These are phyloP conservation scores for Brachypalpus laphriformis DNA, from an alignment of 2,888 invertebrate genomes.

Conservation along the genomic window DNA sequence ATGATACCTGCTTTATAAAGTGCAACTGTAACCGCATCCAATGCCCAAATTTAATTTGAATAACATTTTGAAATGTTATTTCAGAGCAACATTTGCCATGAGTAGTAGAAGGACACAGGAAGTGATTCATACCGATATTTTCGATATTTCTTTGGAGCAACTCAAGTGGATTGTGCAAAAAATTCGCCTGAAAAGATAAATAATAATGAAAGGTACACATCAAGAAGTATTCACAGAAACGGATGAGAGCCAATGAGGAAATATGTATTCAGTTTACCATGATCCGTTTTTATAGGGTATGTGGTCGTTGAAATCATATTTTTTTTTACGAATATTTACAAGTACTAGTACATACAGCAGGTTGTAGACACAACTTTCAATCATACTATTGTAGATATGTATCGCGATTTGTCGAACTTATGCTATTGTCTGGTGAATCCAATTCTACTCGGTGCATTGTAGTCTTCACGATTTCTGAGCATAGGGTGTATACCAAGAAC, in stretches of 20 bases:
- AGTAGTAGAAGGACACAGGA: background rate
- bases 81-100: background rate
- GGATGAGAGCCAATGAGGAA: background rate
- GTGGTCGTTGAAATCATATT: background rate
- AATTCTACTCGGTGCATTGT: background rate
- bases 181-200: constrained; percentile 32
- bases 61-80: constrained; percentile 19
- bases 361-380: no score
- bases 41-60: constrained; percentile 41
- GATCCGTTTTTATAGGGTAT: background rate
- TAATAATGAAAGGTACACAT: constrained; percentile 27
- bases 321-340: background rate
- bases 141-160: constrained; percentile 13
- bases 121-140: constrained; percentile 1
- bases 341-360: no score
- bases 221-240: background rate
- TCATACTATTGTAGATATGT: no score
- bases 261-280: background rate
- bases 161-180: constrained; percentile 32
- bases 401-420: no score
- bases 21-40: constrained; percentile 43
- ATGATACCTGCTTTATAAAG: constrained; percentile 5
- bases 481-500: background rate
- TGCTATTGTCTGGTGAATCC: no score
- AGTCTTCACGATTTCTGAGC: background rate